Base-by-base conservation (phyloP, 2,888 invertebrate genomes). In the Ypsolopha sequella region DNA sequence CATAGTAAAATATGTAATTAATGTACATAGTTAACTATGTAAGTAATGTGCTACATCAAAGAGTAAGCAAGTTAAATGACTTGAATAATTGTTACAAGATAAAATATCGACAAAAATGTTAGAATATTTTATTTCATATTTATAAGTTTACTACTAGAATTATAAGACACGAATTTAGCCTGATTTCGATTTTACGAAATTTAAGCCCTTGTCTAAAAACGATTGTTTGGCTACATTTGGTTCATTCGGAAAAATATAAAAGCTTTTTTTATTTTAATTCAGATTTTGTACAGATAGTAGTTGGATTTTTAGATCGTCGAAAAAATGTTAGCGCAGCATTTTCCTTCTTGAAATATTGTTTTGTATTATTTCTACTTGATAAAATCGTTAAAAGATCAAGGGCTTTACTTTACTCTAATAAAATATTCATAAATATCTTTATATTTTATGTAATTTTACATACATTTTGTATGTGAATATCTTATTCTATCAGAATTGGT, bases 401-500 rank as follows among this genome's bases (percentile, higher is more conserved):
- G 39, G 39, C 24, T 48, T 36, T 48, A 48, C n/a, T n/a, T 35
- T 48, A 38, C 14, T 13, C 38, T 14, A 41, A 34, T 24, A 11
- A 53, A 54, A 48, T 51, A 51, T 33, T 52, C n/a, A 49, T 52
- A 38, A 53, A 57, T 54, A 54, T 60, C 4, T 24, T 4, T 24
- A 24, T 24, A 4, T 24, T 24, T 24, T 24, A 24, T 24, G 24
- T 24, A 24, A 24, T 24, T 24, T 24, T 24, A 54, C 60, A 55
- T 63, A 61, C 48, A 54, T 41, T 47, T 58, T 60, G 62, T 51
- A 54, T 59, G 54, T 51, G 56, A 36, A 57, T 52, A 53, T 59
- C 62, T 55, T 52, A 54, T 60, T 62, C 75, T 77, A 73, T 65
- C 54, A 65, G 63, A 70, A 75, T 85, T 86, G 85, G 85, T 86